Conservation (phyloP, 2,888 invertebrate species). For the Bimastos eiseni region DNA sequence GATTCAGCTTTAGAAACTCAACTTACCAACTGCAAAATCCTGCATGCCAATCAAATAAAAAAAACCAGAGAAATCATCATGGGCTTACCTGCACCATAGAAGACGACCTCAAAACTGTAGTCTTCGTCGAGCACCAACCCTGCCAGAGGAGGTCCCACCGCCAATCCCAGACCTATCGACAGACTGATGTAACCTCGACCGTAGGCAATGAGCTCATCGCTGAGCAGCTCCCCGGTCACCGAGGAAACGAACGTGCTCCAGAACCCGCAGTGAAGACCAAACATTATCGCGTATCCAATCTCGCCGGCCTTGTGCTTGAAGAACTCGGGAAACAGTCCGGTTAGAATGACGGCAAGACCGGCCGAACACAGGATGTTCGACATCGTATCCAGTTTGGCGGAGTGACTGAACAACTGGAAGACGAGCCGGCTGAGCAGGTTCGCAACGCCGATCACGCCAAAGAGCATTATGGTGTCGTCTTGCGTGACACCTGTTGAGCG, state of each 20-base stretch:
- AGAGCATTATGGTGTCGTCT: slow-evolving; percentile 49
- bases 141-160: slow-evolving; percentile 54
- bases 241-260: slow-evolving; percentile 59
- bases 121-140: slow-evolving; percentile 43
- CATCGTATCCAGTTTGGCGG: slow-evolving; percentile 56
- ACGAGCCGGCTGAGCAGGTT: slow-evolving; percentile 53
- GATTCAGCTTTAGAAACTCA: background rate
- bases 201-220: slow-evolving; percentile 50
- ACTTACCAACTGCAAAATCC: background rate
- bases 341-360: slow-evolving; percentile 54
- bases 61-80: background rate
- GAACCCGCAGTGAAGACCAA: slow-evolving; percentile 59
- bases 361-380: slow-evolving; percentile 54
- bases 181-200: slow-evolving; percentile 57
- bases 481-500: slow-evolving; percentile 46
- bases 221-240: slow-evolving; percentile 42
- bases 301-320: slow-evolving; percentile 56
- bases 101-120: slow-evolving; percentile 31
- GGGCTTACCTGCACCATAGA: slow-evolving; percentile 37
- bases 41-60: background rate
- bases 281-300: slow-evolving; percentile 56
- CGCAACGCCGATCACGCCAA: slow-evolving; percentile 54
- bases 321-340: slow-evolving; percentile 54
- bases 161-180: slow-evolving; percentile 56
- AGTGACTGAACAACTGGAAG: slow-evolving; percentile 57